Percentiles rank a stretch among this genome's conserved stretches.
Evolutionary conservation across 2,797 vertebrate species (phyloP).

Genomic region (Arnoldichthys spilopterus): DNA sequence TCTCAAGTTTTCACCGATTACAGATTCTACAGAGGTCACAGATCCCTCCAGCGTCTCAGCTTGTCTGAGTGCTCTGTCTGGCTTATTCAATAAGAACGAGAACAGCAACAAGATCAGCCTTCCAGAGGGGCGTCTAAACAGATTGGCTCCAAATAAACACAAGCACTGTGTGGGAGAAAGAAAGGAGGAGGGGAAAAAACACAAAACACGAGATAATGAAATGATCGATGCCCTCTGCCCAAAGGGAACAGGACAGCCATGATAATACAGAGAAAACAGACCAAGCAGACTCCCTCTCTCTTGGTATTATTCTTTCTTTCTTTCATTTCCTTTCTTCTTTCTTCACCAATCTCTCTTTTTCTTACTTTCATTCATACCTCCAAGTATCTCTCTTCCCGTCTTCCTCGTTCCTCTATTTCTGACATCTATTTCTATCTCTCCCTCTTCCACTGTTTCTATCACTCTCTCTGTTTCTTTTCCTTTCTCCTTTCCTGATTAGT

Average conservation of each 20-base stretch:
- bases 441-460: background rate
- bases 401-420: background rate
- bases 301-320: no score
- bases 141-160: constrained; percentile 13
- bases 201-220: constrained; percentile 39
- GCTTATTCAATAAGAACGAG: constrained; percentile 53
- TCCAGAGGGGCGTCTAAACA: constrained; percentile 21
- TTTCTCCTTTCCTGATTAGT: no score
- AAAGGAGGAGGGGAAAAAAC: background rate
- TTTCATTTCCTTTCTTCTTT: background rate
- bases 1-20: background rate
- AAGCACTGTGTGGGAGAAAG: background rate
- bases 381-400: background rate
- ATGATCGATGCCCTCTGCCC: constrained; percentile 64
- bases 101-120: constrained; percentile 29
- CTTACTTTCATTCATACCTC: background rate
- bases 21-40: background rate
- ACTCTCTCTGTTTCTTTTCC: no score
- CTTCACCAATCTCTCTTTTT: background rate
- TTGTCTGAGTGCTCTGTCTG: constrained; percentile 28
- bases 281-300: background rate
- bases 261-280: constrained; percentile 24
- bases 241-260: constrained; percentile 57
- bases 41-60: background rate
- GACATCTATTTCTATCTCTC: background rate